phyloP scores from a whole-genome alignment of 2,888 invertebrate species.

The Micropterix aruncella region DNA sequence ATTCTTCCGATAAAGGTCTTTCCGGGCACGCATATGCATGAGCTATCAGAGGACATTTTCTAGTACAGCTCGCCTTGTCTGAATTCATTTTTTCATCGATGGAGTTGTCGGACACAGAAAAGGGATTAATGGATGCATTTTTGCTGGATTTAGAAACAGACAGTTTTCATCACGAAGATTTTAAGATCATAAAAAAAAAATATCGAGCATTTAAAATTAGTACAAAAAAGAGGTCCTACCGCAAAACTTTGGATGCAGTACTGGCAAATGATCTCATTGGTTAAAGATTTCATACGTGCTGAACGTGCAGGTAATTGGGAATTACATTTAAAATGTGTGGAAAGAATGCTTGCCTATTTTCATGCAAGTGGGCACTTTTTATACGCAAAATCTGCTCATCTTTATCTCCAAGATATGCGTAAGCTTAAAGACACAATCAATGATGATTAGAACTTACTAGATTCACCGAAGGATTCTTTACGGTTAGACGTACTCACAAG shows the following conservation, averaged over 20 bases:
- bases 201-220: constrained; percentile 5
- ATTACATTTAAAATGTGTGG: constrained; percentile 11
- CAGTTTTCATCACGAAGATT: constrained; percentile 6
- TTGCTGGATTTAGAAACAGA: constrained; percentile 6
- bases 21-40: constrained; percentile 18
- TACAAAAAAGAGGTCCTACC: constrained; percentile 6
- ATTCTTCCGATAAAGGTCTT: constrained; percentile 19
- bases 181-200: constrained; percentile 5
- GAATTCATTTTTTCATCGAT: constrained; percentile 15
- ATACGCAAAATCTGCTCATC: constrained; percentile 14
- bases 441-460: constrained; percentile 13
- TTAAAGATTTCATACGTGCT: constrained; percentile 15
- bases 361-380: constrained; percentile 15
- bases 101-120: constrained; percentile 14
- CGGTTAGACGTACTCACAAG: constrained; percentile 12
- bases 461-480: constrained; percentile 11
- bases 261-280: constrained; percentile 14
- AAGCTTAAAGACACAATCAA: constrained; percentile 12
- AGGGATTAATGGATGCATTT: constrained; percentile 13
- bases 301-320: constrained; percentile 17
- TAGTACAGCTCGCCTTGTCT: constrained; percentile 15
- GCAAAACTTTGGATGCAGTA: constrained; percentile 14
- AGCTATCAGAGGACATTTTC: constrained; percentile 17
- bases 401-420: constrained; percentile 16
- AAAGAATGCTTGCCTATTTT: constrained; percentile 8